Conservation (phyloP, 2,888 invertebrate species). For the Drosophila eohydei region DNA sequence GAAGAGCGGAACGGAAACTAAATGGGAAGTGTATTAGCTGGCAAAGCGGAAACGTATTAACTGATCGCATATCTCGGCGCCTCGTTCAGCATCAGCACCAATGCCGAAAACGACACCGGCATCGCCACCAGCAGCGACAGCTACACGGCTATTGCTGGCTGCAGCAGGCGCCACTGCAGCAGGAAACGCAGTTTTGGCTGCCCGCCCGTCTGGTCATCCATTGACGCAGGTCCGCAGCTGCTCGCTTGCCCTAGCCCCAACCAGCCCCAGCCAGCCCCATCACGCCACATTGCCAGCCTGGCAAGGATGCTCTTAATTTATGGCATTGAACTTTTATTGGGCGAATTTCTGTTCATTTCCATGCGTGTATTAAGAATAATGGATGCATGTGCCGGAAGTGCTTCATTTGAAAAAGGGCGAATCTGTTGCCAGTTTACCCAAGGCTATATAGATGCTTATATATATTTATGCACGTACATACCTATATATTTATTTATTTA, state of each 20-base stretch:
- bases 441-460: neutral
- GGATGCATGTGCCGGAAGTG: constrained; percentile 72
- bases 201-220: constrained; percentile 57
- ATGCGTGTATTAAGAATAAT: constrained; percentile 83
- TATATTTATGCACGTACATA: neutral
- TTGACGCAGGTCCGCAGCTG: constrained; percentile 47
- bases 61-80: constrained; percentile 77
- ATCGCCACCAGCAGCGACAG: neutral
- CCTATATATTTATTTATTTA: neutral
- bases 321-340: constrained; percentile 85
- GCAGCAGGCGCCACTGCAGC: constrained; percentile 57
- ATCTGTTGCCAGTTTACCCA: constrained; percentile 24
- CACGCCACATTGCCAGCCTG: constrained; percentile 20
- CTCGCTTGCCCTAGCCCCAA: constrained; percentile 11
- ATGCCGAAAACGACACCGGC: neutral
- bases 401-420: constrained; percentile 68
- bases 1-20: constrained; percentile 67
- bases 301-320: constrained; percentile 79
- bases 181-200: constrained; percentile 55
- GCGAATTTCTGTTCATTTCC: constrained; percentile 84
- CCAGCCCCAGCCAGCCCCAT: constrained; percentile 13
- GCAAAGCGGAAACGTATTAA: constrained; percentile 82
- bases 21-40: constrained; percentile 83
- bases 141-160: constrained; percentile 23
- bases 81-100: constrained; percentile 37